Evolutionary conservation across 2,113 vertebrate genomes (phyloP), one percentile per base, ranked within the genome.

Genomic region (Oryzias curvinotus): DNA sequence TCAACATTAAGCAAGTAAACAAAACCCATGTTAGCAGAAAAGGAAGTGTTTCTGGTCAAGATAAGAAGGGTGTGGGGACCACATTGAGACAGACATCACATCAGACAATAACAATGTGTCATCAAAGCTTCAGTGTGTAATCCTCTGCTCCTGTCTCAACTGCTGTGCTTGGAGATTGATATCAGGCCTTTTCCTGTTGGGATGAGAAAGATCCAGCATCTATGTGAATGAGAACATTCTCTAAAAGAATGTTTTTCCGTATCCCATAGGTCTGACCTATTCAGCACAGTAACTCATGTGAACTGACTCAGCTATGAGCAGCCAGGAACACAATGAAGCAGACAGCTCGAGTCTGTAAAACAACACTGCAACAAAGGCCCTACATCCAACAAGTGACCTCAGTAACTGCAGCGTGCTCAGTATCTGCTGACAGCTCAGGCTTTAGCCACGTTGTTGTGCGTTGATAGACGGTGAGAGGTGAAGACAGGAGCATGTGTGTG

Each of bases 361-460:
- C 78, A 87, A 89, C 87, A 83, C 54, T 0, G 63, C 73, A 78
- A 89, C 88, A 90, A 89, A 62, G 80, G 83, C 67, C 71, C 69
- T 75, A 78, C 85, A 84, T 90, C 78, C 84, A 78, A 77, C 86
- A 21, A 63, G 72, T 55, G 8, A 80, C 77, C 86, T 50, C 78
- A 64, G 62, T 83, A 87, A 87, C 86, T 89, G 85, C 87, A 89
- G 88, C 71, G 79, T 86, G 68, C 56, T 49, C 81, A 78, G 63
- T 81, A 90, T 90, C 78, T 90, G 87, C 87, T 90, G 84, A 90
- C 86, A 69, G 63, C 83, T 71, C 55, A 7, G 73, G 62, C 71
- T 65, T 7, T 49, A 55, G 68, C 55, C 23, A 69, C 47, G 50
- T 68, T 63, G 67, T 65, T 36, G 71, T 68, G 73, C 72, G 50